These are phyloP conservation scores for Macrophya alboannulata DNA, from an alignment of 2,888 invertebrate genomes.

Conservation along the genomic window DNA sequence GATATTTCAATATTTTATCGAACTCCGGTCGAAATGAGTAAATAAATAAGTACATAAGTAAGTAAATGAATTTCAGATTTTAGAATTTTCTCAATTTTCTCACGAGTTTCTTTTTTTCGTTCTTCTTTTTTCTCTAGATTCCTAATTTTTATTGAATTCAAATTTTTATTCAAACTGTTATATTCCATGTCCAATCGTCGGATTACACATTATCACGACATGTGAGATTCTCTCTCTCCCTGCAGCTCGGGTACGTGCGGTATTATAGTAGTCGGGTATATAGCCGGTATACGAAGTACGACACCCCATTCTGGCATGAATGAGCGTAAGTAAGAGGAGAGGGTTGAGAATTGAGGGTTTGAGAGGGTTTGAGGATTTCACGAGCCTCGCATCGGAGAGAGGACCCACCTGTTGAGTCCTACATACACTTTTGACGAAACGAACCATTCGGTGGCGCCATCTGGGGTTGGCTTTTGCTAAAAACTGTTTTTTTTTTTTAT, in stretches of 20 bases:
- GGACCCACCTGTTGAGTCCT: constrained; percentile 50
- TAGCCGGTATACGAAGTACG: neutral
- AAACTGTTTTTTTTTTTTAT: neutral
- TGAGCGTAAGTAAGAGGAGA: constrained; percentile 54
- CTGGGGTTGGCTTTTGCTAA: neutral
- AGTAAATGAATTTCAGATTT: constrained; percentile 14
- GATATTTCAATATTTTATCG: too few relatives aligned
- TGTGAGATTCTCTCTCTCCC: neutral
- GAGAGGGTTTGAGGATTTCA: constrained; percentile 23
- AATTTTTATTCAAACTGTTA: too few relatives aligned
- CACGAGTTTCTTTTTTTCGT: neutral
- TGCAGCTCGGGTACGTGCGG: constrained; percentile 60
- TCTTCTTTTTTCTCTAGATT: too few relatives aligned
- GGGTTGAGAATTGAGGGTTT: constrained; percentile 47
- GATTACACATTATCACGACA: too few relatives aligned
- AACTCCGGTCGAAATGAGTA: too few relatives aligned
- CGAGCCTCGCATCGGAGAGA: neutral
- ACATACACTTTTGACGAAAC: constrained; percentile 7
- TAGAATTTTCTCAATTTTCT: too few relatives aligned
- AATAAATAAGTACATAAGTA: too few relatives aligned
- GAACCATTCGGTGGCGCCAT: constrained; percentile 41
- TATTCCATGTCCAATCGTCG: too few relatives aligned
- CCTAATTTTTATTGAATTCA: too few relatives aligned
- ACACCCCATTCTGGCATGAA: constrained; percentile 46
- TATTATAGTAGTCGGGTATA: neutral